Evolutionary conservation across 2,113 vertebrate genomes (phyloP).

Genomic region (Falcunculus frontatus): DNA sequence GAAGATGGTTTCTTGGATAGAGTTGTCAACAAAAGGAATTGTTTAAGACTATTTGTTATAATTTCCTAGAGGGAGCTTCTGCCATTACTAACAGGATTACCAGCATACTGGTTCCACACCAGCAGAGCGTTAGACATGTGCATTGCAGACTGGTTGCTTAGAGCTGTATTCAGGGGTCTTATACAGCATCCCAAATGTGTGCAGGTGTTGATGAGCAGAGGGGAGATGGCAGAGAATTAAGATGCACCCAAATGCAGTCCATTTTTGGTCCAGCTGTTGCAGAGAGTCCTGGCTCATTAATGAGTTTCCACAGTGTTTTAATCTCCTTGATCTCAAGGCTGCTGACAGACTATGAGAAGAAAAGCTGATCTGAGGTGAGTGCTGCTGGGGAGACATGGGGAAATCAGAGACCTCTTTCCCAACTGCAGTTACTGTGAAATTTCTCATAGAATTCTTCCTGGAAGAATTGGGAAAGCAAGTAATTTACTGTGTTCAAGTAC

Average conservation of each 20-base stretch:
- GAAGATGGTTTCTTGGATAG: constrained; percentile 71
- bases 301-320: constrained; percentile 6
- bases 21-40: constrained; percentile 70
- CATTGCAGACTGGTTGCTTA: constrained; percentile 28
- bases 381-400: not conserved
- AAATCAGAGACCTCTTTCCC: not conserved
- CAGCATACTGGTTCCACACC: constrained; percentile 39
- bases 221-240: constrained; percentile 6
- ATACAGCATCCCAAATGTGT: constrained; percentile 2
- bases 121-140: constrained; percentile 41
- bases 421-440: not conserved
- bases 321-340: constrained; percentile 17
- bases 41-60: constrained; percentile 65
- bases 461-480: constrained; percentile 8
- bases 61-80: constrained; percentile 53
- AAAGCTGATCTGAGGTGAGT: constrained; percentile 12
- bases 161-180: constrained; percentile 47
- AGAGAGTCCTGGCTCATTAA: not conserved
- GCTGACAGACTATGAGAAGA: constrained; percentile 11
- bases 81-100: constrained; percentile 61
- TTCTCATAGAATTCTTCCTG: constrained; percentile 1
- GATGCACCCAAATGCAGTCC: not conserved
- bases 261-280: constrained; percentile 36
- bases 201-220: constrained; percentile 35
- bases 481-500: not conserved